Evolutionary conservation across 2,113 vertebrate species (phyloP), one percentile per base, ranked within the genome.

Genomic region (Chlamydotis undulata): DNA sequence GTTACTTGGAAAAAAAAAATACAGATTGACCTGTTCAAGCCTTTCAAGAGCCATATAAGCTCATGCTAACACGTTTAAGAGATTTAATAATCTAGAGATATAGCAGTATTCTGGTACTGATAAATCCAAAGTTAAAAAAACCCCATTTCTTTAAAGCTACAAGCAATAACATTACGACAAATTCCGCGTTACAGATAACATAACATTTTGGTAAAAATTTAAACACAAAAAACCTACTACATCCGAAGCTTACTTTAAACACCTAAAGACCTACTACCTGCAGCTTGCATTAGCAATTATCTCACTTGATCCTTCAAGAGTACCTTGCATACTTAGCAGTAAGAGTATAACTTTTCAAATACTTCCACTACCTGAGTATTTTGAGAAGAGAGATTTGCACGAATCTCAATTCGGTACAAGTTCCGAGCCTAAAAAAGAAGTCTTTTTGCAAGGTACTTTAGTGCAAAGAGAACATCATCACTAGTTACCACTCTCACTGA

Each of bases 171-270:
- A 65, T 1, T 45, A 10, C 0, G 0, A 70, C 14, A n/a, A 37
- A 17, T n/a, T 59, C 12, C 24, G 3, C 4, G 0, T 21, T 26
- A 69, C 4, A 88, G 31, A 0, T 35, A n/a, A 22, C 83, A 41
- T 55, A 19, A 9, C 18, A 17, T 64, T 67, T 67, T 37, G 15
- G 7, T 33, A 57, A 12, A 1, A 15, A 10, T 14, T 81, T 56
- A 33, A 59, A 45, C 22, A 57, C 13, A 3, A 2, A 23, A 64
- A 14, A 70, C 10, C 12, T 77, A 29, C 7, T 83, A 16, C 7
- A 49, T 26, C 49, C 61, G 15, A 61, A 65, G 21, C 14, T 64
- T 64, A 60, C 14, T 67, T 86, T 49, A 49, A 90, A 28, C 25
- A 68, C n/a, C 7, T 8, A 3, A 65, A 60, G 19, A 68, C 5